Evolutionary conservation across 2,797 vertebrate species (phyloP).

Genomic region (Sebastes nivosus): DNA sequence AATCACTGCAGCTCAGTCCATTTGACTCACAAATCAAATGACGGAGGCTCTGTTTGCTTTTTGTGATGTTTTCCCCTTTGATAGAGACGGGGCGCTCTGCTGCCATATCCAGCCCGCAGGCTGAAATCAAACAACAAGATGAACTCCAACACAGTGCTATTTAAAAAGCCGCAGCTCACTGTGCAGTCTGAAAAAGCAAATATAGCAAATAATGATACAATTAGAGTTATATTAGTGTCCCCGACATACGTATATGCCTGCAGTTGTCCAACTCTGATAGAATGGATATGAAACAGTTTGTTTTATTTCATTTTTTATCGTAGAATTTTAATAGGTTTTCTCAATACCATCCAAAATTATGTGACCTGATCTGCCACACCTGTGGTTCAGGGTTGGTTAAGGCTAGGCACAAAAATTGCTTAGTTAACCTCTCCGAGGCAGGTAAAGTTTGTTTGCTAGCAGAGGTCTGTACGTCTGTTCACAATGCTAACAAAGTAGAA

Average conservation of each 20-base stretch:
- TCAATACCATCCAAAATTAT: too few relatives aligned
- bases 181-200: not conserved
- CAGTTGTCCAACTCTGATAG: not conserved
- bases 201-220: not conserved
- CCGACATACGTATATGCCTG: not conserved
- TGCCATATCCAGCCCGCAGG: slow-evolving; percentile 15
- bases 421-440: too few relatives aligned
- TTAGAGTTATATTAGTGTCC: not conserved
- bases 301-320: not conserved
- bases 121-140: slow-evolving; percentile 21
- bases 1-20: slow-evolving; percentile 38
- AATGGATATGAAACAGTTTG: not conserved
- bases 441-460: too few relatives aligned
- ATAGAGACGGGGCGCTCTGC: slow-evolving; percentile 9
- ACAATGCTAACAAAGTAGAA: too few relatives aligned
- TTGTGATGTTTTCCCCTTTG: slow-evolving; percentile 22
- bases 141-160: not conserved
- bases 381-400: not conserved
- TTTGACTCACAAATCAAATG: slow-evolving; percentile 53
- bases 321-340: not conserved
- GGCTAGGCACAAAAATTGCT: too few relatives aligned
- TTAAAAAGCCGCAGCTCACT: slow-evolving; percentile 10
- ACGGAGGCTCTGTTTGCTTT: slow-evolving; percentile 31
- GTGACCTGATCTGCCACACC: not conserved
- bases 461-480: too few relatives aligned